These are phyloP conservation scores for Holcopasites calliopsidis DNA, from an alignment of 1,140 invertebrate genomes.

Conservation along the genomic window DNA sequence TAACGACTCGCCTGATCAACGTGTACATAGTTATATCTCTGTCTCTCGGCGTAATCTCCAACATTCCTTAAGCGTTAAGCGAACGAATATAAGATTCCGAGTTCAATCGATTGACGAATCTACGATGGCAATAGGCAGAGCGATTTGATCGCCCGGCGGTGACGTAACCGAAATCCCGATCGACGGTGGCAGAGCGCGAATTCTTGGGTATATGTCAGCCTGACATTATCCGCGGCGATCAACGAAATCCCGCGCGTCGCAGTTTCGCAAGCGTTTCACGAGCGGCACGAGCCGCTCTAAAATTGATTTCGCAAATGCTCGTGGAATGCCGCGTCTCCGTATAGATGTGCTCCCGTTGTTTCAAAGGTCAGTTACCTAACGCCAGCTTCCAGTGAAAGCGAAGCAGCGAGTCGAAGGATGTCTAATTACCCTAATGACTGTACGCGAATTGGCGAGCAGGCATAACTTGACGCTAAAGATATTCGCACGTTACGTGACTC, in stretches of 20 bases:
- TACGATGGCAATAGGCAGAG: background rate
- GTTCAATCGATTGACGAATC: slow-evolving; percentile 1
- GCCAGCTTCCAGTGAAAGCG: too few relatives aligned
- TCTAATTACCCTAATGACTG: background rate
- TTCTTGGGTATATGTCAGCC: slow-evolving; percentile 25
- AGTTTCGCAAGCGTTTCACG: slow-evolving; percentile 40
- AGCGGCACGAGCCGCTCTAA: slow-evolving; percentile 28
- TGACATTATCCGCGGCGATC: slow-evolving; percentile 39
- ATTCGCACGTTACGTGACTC: background rate
- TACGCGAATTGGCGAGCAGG: too few relatives aligned
- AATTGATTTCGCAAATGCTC: slow-evolving; percentile 42
- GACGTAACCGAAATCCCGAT: slow-evolving; percentile 14
- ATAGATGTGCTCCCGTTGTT: background rate
- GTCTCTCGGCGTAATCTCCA: too few relatives aligned
- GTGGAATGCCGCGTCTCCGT: background rate
- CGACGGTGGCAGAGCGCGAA: background rate
- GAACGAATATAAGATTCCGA: too few relatives aligned
- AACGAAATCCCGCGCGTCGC: slow-evolving; percentile 11
- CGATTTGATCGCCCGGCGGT: background rate
- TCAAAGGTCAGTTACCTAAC: background rate
- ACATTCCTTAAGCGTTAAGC: too few relatives aligned
- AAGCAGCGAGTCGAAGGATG: too few relatives aligned
- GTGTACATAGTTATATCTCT: background rate
- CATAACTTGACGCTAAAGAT: too few relatives aligned
- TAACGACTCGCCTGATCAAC: background rate